A percentile compares a stretch with the other conserved stretches of the same genome.
phyloP scores from a whole-genome alignment of 2,888 invertebrate species.

The Clanis bilineata region DNA sequence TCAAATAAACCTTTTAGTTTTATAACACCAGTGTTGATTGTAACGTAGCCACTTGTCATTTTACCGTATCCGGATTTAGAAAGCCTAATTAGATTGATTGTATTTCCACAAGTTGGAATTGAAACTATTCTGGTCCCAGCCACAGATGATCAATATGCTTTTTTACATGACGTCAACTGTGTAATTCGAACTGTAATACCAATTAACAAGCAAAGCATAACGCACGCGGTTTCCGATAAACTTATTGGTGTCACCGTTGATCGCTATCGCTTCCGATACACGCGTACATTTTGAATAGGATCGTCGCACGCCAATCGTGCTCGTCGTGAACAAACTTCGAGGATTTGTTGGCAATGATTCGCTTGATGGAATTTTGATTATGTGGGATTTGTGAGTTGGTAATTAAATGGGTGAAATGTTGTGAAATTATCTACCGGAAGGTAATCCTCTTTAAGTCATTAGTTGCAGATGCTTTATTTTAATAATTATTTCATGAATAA shows the following conservation, averaged over 20 bases:
- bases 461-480: too few relatives aligned
- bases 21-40: too few relatives aligned
- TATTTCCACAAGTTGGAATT: too few relatives aligned
- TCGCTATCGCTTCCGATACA: slow-evolving; percentile 39
- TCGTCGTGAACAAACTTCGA: not conserved
- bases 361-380: not conserved
- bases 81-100: too few relatives aligned
- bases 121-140: too few relatives aligned
- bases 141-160: too few relatives aligned
- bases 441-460: too few relatives aligned
- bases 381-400: not conserved
- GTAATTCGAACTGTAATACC: not conserved
- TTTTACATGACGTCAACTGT: not conserved
- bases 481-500: too few relatives aligned
- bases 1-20: too few relatives aligned
- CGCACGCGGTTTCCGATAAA: slow-evolving; percentile 30
- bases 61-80: too few relatives aligned
- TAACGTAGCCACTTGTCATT: too few relatives aligned
- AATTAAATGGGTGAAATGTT: not conserved
- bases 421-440: not conserved
- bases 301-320: not conserved
- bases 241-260: slow-evolving; percentile 39
- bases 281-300: not conserved
- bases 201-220: slow-evolving; percentile 23
- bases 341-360: not conserved